Base-by-base conservation (phyloP, 2,888 invertebrate species). In the Criorhina ranunculi region DNA sequence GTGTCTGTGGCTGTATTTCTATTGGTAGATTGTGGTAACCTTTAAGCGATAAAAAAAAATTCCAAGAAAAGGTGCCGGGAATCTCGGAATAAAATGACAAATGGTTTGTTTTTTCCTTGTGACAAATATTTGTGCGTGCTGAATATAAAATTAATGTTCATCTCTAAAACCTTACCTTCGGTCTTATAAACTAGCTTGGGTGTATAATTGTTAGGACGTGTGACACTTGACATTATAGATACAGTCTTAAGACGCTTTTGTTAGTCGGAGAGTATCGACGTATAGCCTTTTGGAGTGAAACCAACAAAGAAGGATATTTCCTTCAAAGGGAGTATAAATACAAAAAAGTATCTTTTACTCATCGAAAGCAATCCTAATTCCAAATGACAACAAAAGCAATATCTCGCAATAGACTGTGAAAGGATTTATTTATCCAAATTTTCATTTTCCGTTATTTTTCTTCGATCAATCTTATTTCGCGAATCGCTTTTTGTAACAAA, bases 61-160 rank as follows among this genome's bases (percentile, higher is more conserved):
- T 40, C 44, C 6, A 0, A 57, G 17, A 8, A 15, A 0, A 12
- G 31, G 46, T 17, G 51, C 4, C 6, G 0, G 24, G 40, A 19
- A 19, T 66, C 51, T 40, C 17, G 35, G 64, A 59, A 37, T 12
- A 29, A 78, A 49, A 78, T 73, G 82, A 78, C 78, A 83, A 83
- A 83, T 78, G 78, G 66, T 53, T 40, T 73, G 72, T 64, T 64
- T 78, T 60, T 66, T 60, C 53, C 49, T 78, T 78, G 40, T 35
- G 62, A 49, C 67, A 83, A 78, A 83, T 66, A 78, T 78, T 83
- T 83, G 24, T 24, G 82, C 66, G 78, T 55, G 66, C 49, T 78
- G 73, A 83, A 78, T 78, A 67, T 55, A 53, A 62, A 67, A 83
- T 78, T 49, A 66, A 49, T 55, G 40, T 46, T 69, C 51, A 59